Conservation (phyloP, 2,888 invertebrate genomes). For the Gryllus longicercus region DNA sequence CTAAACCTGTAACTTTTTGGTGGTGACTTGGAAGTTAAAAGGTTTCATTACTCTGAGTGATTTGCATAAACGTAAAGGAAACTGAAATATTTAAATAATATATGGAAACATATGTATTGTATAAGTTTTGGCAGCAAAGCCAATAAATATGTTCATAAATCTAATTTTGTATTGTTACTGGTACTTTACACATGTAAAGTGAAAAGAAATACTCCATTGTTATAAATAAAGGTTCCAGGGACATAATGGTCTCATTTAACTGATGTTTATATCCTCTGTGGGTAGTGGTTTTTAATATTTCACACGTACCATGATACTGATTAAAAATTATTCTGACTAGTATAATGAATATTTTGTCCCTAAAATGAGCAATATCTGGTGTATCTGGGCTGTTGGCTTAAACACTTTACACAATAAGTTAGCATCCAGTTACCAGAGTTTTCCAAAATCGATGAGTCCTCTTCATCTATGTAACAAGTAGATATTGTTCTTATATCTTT, state of each 20-base stretch:
- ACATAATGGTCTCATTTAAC: background rate
- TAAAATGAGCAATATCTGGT: background rate
- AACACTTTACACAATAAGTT: background rate
- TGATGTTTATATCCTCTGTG: conserved; percentile 4
- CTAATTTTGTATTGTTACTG: conserved; percentile 17
- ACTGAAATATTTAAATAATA: background rate
- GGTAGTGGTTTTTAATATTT: background rate
- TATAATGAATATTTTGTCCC: background rate
- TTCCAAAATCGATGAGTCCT: background rate
- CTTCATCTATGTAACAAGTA: conserved; percentile 5
- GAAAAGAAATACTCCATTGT: background rate
- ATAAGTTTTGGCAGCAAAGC: background rate
- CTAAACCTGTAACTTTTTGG: background rate
- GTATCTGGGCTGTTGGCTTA: background rate
- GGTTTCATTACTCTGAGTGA: background rate
- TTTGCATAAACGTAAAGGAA: background rate
- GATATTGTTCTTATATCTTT: conserved; percentile 11
- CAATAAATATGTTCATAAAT: conserved; percentile 1
- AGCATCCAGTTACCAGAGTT: background rate
- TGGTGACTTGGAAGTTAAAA: background rate
- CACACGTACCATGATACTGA: background rate
- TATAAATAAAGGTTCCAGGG: background rate
- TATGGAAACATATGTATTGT: background rate
- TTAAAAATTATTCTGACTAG: background rate
- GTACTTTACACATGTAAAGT: conserved; percentile 8